These are phyloP conservation scores for Dicycla oo DNA, from an alignment of 2,888 invertebrate species.

Conservation along the genomic window DNA sequence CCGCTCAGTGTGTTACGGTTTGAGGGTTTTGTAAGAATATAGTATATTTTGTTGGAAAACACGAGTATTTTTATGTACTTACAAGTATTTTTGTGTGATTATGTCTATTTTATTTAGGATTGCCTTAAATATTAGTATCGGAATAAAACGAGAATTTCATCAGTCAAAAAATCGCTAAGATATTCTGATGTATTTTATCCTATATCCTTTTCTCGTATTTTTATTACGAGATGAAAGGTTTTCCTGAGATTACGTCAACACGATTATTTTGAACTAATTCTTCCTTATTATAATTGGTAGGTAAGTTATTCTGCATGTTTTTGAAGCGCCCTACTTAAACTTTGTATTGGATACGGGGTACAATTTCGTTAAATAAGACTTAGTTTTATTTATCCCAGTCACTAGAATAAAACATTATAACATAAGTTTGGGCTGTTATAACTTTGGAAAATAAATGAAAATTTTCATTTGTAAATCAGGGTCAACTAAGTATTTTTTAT, in stretches of 20 bases:
- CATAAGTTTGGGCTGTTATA: constrained; percentile 6
- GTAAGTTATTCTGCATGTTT: constrained; percentile 26
- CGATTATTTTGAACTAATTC: neutral
- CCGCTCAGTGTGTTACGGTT: neutral
- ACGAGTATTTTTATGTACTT: neutral
- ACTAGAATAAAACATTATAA: constrained; percentile 49
- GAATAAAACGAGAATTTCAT: neutral
- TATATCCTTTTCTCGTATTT: neutral
- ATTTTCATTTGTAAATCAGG: neutral
- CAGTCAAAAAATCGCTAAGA: neutral
- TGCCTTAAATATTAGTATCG: neutral
- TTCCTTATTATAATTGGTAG: neutral
- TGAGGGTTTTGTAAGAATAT: neutral
- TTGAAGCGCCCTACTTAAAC: constrained; percentile 35
- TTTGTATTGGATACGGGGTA: constrained; percentile 44
- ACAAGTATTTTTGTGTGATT: neutral
- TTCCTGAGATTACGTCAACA: neutral
- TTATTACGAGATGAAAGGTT: fast-evolving
- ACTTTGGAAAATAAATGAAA: neutral
- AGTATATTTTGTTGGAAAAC: neutral
- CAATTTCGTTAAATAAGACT: constrained; percentile 54
- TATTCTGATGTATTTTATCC: too few relatives aligned
- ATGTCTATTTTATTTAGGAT: neutral
- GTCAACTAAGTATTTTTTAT: neutral
- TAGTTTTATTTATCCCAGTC: constrained; percentile 60